Conservation (phyloP, 2,888 invertebrate species). For the Parelbella ahira region DNA sequence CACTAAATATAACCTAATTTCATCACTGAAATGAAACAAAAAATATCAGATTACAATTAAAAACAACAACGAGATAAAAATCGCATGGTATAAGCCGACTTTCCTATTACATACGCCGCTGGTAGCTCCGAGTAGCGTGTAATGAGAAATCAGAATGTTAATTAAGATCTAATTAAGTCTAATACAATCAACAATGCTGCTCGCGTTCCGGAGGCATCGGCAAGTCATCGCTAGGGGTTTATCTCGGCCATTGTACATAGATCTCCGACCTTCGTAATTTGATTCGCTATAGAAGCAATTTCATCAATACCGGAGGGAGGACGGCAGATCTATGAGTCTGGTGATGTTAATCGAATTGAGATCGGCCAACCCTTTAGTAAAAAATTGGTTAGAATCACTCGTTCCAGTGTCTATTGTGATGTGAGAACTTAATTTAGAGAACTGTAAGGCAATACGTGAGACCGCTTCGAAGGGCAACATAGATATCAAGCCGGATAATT, state of each 20-base stretch:
- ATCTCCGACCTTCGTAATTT: slow-evolving; percentile 53
- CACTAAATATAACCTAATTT: slow-evolving; percentile 54
- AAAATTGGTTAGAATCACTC: slow-evolving; percentile 72
- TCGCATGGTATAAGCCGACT: slow-evolving; percentile 63
- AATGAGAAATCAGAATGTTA: slow-evolving; percentile 80
- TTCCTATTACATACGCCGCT: slow-evolving; percentile 68
- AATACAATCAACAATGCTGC: slow-evolving; percentile 80
- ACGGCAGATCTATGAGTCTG: slow-evolving; percentile 44
- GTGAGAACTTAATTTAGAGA: slow-evolving; percentile 78
- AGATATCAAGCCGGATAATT: slow-evolving; percentile 48
- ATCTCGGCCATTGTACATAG: slow-evolving; percentile 45
- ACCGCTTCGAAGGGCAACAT: slow-evolving; percentile 60
- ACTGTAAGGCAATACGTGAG: slow-evolving; percentile 57
- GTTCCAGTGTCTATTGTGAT: slow-evolving; percentile 69
- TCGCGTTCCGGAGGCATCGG: slow-evolving; percentile 72
- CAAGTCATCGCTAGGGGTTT: slow-evolving; percentile 71
- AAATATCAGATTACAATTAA: slow-evolving; percentile 53
- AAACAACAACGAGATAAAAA: slow-evolving; percentile 60
- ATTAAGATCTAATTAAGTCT: slow-evolving; percentile 80
- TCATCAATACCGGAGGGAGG: slow-evolving; percentile 31
- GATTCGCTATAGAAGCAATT: slow-evolving; percentile 31
- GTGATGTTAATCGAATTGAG: slow-evolving; percentile 74
- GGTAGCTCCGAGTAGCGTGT: slow-evolving; percentile 76
- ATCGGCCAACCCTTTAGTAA: slow-evolving; percentile 77
- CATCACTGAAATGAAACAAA: slow-evolving; percentile 47